A percentile compares a stretch with the other conserved stretches of the same genome.
phyloP scores from a whole-genome alignment of 2,113 vertebrate species.

The Pangasianodon gigas region DNA sequence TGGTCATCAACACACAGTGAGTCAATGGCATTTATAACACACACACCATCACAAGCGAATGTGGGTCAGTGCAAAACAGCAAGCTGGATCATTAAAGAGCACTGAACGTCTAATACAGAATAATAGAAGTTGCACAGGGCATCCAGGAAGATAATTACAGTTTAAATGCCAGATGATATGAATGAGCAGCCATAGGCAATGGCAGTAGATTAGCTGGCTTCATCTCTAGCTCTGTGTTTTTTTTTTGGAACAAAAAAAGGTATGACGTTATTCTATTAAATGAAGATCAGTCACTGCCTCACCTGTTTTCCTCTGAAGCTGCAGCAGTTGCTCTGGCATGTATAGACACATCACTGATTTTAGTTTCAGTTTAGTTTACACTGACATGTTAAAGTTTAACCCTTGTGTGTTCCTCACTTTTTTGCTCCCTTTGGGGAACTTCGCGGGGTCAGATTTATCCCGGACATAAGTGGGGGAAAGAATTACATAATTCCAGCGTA shows the following conservation, averaged over 20 bases:
- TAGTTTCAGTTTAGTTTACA: no score
- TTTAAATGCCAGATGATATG: conserved; percentile 24
- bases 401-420: no score
- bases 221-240: background rate
- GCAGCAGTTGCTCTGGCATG: no score
- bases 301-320: no score
- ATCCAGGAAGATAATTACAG: background rate
- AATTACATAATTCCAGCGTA: no score
- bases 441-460: no score
- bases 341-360: no score
- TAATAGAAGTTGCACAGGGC: conserved; percentile 8
- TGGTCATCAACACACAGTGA: conserved; percentile 97
- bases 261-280: background rate
- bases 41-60: background rate
- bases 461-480: no score
- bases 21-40: conserved; percentile 59
- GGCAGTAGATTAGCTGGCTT: background rate
- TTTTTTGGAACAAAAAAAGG: background rate
- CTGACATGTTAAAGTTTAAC: no score
- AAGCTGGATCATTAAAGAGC: conserved; percentile 24
- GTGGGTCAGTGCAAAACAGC: background rate
- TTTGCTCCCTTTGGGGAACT: no score
- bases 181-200: background rate
- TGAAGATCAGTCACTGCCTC: no score
- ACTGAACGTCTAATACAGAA: conserved; percentile 7